Base-by-base conservation (phyloP, 1,140 invertebrate genomes). In the Pseudomyrmex pallidus region DNA sequence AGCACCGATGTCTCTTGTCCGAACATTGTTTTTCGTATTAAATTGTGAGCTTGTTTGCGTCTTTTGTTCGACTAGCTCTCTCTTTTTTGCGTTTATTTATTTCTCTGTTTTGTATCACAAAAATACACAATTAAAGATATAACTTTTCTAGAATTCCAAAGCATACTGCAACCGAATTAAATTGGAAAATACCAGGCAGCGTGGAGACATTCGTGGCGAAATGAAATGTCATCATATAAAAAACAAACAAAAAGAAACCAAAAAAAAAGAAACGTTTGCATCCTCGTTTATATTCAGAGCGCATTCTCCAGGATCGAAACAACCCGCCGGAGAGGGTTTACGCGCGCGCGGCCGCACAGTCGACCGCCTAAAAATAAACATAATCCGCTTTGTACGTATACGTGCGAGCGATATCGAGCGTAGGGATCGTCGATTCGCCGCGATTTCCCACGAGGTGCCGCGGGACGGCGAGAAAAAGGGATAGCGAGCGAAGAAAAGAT, bases 381-480 rank as follows among this genome's bases (percentile, higher is more conserved):
- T 83, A 78, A 87, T 84, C 44, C 85, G 70, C 57, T 80, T 80
- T 74, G 83, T 80, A 76, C 68, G 78, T 64, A 85, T 67, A 57
- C 74, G 64, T 50, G 74, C 73, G 74, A 63, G 22, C 59, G 85
- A 86, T 82, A 82, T 80, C 70, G 74, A 72, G 59, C 72, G 56
- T 82, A 63, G 59, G 50, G 82, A 87, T 85, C 72, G 76, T 48
- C 83, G 83, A 88, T 88, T 87, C 83, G 72, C 70, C 50, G 83
- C 87, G 76, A 88, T 88, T 88, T 88, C 87, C 87, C 87, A 88
- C 86, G 84, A 83, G 84, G 74, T 67, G 52, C 48, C 25, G 48
- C 10, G 10, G 52, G 5, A 17, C 7, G 44, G 35, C 17, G 59
- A 25, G 66, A 63, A 82, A 74, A 73, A 56, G 85, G 35, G 25